Percentiles rank a stretch among this genome's conserved stretches.
phyloP scores from a whole-genome alignment of 2,888 invertebrate species.

The Aricia artaxerxes region DNA sequence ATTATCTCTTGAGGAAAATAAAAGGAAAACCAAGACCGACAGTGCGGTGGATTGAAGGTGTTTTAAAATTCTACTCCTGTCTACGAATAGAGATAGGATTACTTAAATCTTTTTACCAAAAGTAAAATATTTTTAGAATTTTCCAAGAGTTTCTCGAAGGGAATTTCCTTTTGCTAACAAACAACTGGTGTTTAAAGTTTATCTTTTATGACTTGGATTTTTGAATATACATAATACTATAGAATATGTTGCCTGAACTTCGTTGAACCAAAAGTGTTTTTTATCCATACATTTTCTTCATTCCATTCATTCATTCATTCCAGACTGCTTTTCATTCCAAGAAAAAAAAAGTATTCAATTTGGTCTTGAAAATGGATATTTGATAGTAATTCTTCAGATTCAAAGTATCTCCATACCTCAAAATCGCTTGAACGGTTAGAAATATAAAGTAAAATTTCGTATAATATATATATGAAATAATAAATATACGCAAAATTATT shows the following conservation, averaged over 20 bases:
- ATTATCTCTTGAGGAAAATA: slow-evolving; percentile 22
- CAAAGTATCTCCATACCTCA: no score
- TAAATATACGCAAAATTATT: no score
- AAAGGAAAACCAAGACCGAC: slow-evolving; percentile 18
- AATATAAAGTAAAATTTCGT: no score
- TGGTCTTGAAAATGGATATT: no score
- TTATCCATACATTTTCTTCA: not conserved
- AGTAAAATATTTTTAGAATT: slow-evolving; percentile 26
- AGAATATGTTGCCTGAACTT: not conserved
- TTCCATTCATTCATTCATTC: no score
- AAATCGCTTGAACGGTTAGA: no score
- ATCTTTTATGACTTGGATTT: not conserved
- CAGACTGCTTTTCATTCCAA: no score
- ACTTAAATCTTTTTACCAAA: slow-evolving; percentile 28
- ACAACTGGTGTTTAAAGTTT: not conserved
- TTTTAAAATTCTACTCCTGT: slow-evolving; percentile 28
- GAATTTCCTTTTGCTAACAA: not conserved
- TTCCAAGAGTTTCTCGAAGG: not conserved
- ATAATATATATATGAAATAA: no score
- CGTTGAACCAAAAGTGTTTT: not conserved
- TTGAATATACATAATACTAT: not conserved
- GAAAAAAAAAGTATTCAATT: not conserved
- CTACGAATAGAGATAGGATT: slow-evolving; percentile 22
- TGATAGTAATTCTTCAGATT: no score
- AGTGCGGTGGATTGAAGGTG: slow-evolving; percentile 17